Conservation (phyloP, 1,140 invertebrate species). For the Drosophila quadrilineata region DNA sequence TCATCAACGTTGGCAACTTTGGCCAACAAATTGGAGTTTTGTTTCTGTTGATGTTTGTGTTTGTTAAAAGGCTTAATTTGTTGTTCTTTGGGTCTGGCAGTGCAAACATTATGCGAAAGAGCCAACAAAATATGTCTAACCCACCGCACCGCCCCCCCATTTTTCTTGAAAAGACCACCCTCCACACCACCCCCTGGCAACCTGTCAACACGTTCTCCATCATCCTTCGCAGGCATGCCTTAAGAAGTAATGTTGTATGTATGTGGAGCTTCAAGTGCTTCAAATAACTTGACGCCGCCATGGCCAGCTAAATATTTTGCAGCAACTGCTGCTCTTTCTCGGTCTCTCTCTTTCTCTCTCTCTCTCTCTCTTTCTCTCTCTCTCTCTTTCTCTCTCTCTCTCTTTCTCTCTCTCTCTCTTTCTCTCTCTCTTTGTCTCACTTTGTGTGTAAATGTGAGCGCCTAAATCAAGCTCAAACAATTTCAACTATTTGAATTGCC, state of each 20-base stretch:
- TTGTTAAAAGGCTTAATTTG: constrained; percentile 78
- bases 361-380: background rate
- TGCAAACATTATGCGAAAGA: constrained; percentile 57
- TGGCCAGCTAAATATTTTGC: constrained; percentile 24
- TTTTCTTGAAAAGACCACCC: background rate
- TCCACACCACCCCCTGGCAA: background rate
- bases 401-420: background rate
- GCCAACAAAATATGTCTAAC: background rate
- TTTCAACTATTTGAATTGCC: constrained; percentile 75
- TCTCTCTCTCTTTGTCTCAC: constrained; percentile 13
- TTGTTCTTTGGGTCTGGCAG: constrained; percentile 60
- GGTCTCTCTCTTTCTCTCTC: too few species aligned
- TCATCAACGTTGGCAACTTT: constrained; percentile 50
- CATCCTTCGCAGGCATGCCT: constrained; percentile 3
- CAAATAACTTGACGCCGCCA: constrained; percentile 64
- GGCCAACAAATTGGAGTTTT: constrained; percentile 77
- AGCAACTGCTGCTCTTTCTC: too few species aligned
- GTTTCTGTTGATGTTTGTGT: constrained; percentile 78
- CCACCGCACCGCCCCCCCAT: background rate
- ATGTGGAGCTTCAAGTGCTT: constrained; percentile 63
- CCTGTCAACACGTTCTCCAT: background rate
- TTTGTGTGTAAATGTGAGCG: constrained; percentile 42
- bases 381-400: background rate
- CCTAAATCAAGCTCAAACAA: constrained; percentile 77
- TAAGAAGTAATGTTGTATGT: constrained; percentile 32